Base-by-base conservation (phyloP, 1,140 invertebrate genomes). In the Achatina immaculata region DNA sequence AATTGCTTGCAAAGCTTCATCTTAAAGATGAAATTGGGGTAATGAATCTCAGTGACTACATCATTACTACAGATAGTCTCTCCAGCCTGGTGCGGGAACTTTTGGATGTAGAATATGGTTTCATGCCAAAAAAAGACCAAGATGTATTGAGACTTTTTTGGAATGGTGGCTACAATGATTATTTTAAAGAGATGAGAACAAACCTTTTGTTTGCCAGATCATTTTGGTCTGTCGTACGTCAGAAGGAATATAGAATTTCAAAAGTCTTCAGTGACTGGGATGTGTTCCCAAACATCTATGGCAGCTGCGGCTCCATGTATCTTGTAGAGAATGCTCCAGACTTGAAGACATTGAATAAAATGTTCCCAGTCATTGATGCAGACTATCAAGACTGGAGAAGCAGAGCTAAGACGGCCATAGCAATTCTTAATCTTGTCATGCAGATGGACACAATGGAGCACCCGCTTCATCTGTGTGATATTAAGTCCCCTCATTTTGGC, bases 401-500 rank as follows among this genome's bases (percentile, higher is more conserved):
- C 16, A 3, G 74, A 42, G 74, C 74, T 42, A 58, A 55, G 36
- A 28, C 51, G 4, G 74, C 74, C 24, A 76, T 58, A 24, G 9
- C 48, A 42, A 65, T 76, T 6, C 74, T 76, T n/a, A 1, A 76
- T n/a, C 43, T 76, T 19, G 55, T 76, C 16, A 1, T 40, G 28
- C 11, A 19, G 11, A 76, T 45, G 34, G 74, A 76, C n/a, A 45
- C 48, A n/a, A 76, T 76, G 74, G 74, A 76, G n/a, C 74, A 76
- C 24, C 55, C 74, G 40, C 48, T 76, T 1, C 74, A 76, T 51
- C 55, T 76, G 1, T 76, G 74, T 31, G 74, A 76, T 43, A 65
- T 65, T 2, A 76, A 76, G 24, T 76, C 74, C 19, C 74, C 74
- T 24, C 74, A 76, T 43, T 76, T 76, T 76, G 74, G 74, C n/a